phyloP scores from a whole-genome alignment of 2,113 vertebrate genomes.

The Centrocercus urophasianus region DNA sequence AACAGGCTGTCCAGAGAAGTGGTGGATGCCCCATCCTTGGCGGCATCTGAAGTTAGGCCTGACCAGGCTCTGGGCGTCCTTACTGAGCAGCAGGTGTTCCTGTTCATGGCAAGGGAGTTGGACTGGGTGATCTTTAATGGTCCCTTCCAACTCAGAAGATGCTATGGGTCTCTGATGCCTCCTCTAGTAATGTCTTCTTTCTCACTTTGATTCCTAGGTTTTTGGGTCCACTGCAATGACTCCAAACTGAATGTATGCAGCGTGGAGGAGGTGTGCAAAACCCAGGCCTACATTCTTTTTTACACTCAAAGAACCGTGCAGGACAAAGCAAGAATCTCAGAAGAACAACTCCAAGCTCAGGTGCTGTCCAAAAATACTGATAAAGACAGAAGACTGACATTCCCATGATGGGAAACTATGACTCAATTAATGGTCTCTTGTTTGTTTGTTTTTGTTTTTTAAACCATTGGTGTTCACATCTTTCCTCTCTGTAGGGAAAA shows the following conservation, averaged over 20 bases:
- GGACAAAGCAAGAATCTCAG: constrained; percentile 81
- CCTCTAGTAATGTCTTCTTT: constrained; percentile 41
- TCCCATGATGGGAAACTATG: constrained; percentile 62
- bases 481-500: constrained; percentile 42
- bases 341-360: constrained; percentile 83
- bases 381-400: constrained; percentile 67
- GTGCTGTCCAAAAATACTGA: constrained; percentile 75
- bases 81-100: no score
- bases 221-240: constrained; percentile 99
- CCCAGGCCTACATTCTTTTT: constrained; percentile 99
- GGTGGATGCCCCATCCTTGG: no score
- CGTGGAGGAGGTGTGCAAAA: constrained; percentile 98
- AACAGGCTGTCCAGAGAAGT: no score
- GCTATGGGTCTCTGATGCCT: not conserved
- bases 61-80: no score
- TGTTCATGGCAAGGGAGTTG: no score
- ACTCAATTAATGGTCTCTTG: constrained; percentile 39
- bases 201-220: constrained; percentile 82
- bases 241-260: constrained; percentile 99
- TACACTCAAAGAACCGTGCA: constrained; percentile 95
- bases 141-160: no score
- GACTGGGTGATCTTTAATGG: no score
- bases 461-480: constrained; percentile 6
- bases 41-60: no score
- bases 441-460: not conserved